A percentile compares a stretch with the other conserved stretches of the same genome.
These are phyloP conservation scores for Cisticola juncidis DNA, from an alignment of 2,113 vertebrate genomes.

Conservation along the genomic window DNA sequence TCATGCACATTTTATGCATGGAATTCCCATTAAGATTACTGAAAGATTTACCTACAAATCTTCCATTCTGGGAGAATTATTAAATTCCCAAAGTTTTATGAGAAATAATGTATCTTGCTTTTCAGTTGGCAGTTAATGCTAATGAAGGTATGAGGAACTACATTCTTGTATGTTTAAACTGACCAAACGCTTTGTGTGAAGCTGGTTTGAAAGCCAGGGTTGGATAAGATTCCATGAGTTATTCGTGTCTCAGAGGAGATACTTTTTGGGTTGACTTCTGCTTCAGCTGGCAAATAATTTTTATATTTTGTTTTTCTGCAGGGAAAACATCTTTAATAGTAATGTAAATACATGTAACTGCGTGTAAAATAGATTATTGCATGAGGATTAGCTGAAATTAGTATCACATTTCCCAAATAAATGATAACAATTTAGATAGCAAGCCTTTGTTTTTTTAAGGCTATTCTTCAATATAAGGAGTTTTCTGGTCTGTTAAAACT, in stretches of 20 bases:
- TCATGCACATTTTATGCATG: neutral
- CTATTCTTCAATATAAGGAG: neutral
- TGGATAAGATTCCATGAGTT: conserved; percentile 22
- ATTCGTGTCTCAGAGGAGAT: conserved; percentile 26
- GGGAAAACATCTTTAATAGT: neutral
- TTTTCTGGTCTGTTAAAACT: neutral
- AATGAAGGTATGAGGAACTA: neutral
- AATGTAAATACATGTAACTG: neutral
- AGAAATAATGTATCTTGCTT: neutral
- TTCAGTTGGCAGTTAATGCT: neutral
- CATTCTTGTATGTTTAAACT: neutral
- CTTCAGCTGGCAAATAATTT: neutral
- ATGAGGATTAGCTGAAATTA: neutral
- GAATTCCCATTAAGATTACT: conserved; percentile 12
- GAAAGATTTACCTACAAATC: conserved; percentile 14
- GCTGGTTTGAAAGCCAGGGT: neutral
- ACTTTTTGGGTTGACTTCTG: conserved; percentile 16
- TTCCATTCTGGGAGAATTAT: neutral
- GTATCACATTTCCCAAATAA: neutral
- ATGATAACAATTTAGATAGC: neutral
- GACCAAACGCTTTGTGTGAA: neutral
- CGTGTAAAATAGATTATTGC: neutral
- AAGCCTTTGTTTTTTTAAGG: neutral
- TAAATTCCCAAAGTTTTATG: conserved; percentile 10
- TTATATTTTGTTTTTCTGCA: neutral